These are phyloP conservation scores for Zootoca vivipara DNA, from an alignment of 2,113 vertebrate species.

Conservation along the genomic window DNA sequence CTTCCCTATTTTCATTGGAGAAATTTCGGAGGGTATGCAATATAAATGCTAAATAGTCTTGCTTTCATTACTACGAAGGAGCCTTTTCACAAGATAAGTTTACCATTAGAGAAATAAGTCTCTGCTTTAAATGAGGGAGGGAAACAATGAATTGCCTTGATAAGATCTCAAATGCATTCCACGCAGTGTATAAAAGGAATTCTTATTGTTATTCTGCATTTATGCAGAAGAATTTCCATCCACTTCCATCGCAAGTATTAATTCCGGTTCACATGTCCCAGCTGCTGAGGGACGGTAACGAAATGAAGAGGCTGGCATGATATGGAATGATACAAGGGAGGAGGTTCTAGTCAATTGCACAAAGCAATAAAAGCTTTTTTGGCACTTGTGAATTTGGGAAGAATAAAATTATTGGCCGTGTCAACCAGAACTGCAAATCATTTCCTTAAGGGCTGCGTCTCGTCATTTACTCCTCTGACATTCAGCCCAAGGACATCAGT, in stretches of 20 bases:
- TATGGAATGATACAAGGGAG: conserved; percentile 2
- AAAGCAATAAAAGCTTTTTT: conserved; percentile 8
- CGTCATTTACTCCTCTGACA: not conserved
- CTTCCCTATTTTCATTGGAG: no score
- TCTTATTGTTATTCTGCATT: not conserved
- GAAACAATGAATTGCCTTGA: not conserved
- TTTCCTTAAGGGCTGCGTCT: conserved; percentile 32
- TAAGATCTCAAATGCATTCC: not conserved
- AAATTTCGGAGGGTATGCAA: not conserved
- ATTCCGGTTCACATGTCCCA: conserved; percentile 15
- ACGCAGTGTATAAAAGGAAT: not conserved
- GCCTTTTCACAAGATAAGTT: not conserved
- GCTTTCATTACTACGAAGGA: not conserved
- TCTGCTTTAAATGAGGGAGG: not conserved
- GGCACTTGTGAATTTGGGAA: not conserved
- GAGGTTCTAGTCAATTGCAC: not conserved
- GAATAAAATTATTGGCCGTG: not conserved
- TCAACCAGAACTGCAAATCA: not conserved
- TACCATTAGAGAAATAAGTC: not conserved
- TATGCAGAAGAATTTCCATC: not conserved
- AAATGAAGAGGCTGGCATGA: conserved; percentile 15
- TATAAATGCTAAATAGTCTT: not conserved
- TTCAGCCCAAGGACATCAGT: conserved; percentile 38
- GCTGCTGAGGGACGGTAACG: not conserved
- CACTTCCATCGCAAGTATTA: conserved; percentile 12